Percentiles rank a stretch among this genome's conserved stretches.
Evolutionary conservation across 2,113 vertebrate species (phyloP).

Genomic region (Glaucomys volans): DNA sequence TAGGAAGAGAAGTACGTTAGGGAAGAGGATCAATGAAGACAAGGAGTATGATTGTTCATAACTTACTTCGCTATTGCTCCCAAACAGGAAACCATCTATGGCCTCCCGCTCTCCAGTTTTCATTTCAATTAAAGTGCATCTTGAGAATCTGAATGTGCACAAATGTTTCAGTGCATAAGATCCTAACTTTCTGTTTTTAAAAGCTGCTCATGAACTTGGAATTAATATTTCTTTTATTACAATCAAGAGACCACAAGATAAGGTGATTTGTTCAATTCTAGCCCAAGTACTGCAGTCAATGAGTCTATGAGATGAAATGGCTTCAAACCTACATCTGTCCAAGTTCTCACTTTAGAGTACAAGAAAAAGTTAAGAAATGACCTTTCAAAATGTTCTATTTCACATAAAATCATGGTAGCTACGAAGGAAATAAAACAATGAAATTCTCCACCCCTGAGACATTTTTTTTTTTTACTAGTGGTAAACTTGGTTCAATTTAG

Average conservation of each 20-base stretch:
- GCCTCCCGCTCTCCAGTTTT: not conserved
- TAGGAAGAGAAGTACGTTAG: conserved; percentile 35
- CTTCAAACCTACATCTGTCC: not conserved
- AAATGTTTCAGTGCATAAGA: not conserved
- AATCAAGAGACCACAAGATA: not conserved
- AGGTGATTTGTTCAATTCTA: not conserved
- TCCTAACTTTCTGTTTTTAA: conserved; percentile 32
- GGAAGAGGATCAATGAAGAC: not conserved
- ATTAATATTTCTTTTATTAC: conserved; percentile 62
- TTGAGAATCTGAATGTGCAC: not conserved
- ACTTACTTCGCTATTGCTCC: not conserved
- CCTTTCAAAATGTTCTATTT: conserved; percentile 72
- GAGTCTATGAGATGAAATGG: conserved; percentile 38
- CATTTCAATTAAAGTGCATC: conserved; percentile 16
- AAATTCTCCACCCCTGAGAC: not conserved
- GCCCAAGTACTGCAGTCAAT: not conserved
- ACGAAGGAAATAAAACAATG: conserved; percentile 32
- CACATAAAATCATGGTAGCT: conserved; percentile 65
- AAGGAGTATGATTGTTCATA: not conserved
- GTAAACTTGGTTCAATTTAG: not conserved
- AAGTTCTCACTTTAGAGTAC: conserved; percentile 38
- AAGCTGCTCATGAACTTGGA: conserved; percentile 4
- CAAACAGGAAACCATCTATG: not conserved
- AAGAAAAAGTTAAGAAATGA: conserved; percentile 61
- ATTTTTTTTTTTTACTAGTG: not conserved